Percentiles rank a stretch among this genome's conserved stretches.
These are phyloP conservation scores for Anthophora plumipes DNA, from an alignment of 2,888 invertebrate genomes.

Conservation along the genomic window DNA sequence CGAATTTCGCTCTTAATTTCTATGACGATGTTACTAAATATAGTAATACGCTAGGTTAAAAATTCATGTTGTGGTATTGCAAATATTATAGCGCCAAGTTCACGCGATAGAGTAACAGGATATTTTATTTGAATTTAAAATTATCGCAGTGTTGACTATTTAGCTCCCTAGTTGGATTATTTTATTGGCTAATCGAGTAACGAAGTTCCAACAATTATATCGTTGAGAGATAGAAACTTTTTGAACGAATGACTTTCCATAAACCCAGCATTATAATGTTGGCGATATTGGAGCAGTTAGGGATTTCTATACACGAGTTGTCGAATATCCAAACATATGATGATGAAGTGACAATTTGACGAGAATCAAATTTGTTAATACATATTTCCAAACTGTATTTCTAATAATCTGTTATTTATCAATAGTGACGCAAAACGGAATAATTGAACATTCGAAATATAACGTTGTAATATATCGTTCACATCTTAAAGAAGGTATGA, in stretches of 20 bases:
- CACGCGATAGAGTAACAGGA: too few species aligned
- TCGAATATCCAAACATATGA: conserved; percentile 73
- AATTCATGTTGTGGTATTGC: too few species aligned
- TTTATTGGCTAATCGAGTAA: conserved; percentile 16
- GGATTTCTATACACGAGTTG: conserved; percentile 49
- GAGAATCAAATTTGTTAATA: conserved; percentile 53
- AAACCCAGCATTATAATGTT: conserved; percentile 14
- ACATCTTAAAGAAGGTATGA: conserved; percentile 60
- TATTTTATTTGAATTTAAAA: conserved; percentile 9
- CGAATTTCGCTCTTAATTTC: too few species aligned
- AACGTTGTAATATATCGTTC: conserved; percentile 27
- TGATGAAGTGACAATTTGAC: conserved; percentile 75
- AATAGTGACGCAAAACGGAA: conserved; percentile 20
- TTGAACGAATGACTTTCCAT: not conserved
- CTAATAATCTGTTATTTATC: conserved; percentile 28
- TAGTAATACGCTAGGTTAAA: too few species aligned
- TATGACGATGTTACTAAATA: too few species aligned
- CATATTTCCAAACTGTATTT: conserved; percentile 25
- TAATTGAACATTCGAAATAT: conserved; percentile 8
- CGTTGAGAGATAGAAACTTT: conserved; percentile 14
- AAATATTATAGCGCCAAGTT: too few species aligned
- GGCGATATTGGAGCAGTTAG: conserved; percentile 7
- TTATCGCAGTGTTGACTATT: not conserved
- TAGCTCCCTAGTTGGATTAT: not conserved
- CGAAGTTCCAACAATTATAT: not conserved